Evolutionary conservation across 1,140 invertebrate species (phyloP), one percentile per base, ranked within the genome.

Genomic region (Drosophila bipectinata): DNA sequence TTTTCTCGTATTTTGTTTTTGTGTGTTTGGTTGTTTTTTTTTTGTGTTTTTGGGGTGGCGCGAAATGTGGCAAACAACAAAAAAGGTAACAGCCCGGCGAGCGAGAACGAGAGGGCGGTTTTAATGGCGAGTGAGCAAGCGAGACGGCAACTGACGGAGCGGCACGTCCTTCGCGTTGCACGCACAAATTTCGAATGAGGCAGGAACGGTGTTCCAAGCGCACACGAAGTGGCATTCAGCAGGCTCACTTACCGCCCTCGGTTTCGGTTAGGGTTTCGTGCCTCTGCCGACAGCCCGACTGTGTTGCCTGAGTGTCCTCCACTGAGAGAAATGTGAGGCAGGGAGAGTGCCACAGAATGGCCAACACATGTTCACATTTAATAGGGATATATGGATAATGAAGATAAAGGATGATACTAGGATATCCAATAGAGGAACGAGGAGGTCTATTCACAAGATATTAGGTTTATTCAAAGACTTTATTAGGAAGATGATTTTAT

Each of bases 111-210:
- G 28, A 51, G 52, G 37, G 28, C 26, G 41, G 32, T 12, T 24
- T 49, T 41, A 44, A 18, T 44, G 41, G 60, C 34, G 32, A 26
- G 41, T 8, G 55, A 47, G 55, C 53, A 45, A 39, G 51, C 37
- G 49, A 62, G 66, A 39, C 34, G 59, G 15, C 18, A 14, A 53
- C 3, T 14, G 30, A 45, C 57, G 45, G 51, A 62, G 59, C 61
- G 49, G 56, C 69, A 90, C 88, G 88, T 90, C 88, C 88, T 90
- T 88, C 78, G 71, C 79, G 77, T 77, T 84, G 88, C 79, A 90
- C 84, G 88, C 79, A 79, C 84, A 76, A 90, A 75, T 71, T 84
- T 71, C 80, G 83, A 90, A 90, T 90, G 88, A 72, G 60, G 6
- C 71, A 62, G 51, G 55, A 59, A 58, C 47, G 28, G 34, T 9